phyloP scores from a whole-genome alignment of 2,797 vertebrate species.

The Erethizon dorsatum region DNA sequence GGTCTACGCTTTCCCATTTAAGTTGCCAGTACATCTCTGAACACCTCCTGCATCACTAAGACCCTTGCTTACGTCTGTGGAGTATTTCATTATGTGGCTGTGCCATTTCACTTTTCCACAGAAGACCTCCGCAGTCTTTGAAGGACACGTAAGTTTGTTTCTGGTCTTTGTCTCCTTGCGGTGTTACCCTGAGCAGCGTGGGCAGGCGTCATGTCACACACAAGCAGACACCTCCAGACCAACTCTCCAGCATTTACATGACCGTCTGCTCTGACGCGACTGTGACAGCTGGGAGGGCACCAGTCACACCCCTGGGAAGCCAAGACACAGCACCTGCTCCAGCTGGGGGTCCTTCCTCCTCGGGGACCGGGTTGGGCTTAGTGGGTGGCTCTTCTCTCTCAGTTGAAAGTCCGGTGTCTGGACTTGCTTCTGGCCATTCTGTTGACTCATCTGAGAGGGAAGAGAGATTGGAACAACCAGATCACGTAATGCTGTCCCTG shows the following conservation, averaged over 20 bases:
- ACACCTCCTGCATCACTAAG: neutral
- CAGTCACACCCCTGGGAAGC: neutral
- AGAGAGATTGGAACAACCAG: neutral
- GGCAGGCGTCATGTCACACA: neutral
- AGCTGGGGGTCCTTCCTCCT: conserved; percentile 56
- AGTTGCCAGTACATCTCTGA: neutral
- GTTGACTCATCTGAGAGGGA: conserved; percentile 87
- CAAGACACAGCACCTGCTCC: neutral
- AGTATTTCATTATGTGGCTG: neutral
- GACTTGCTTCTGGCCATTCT: conserved; percentile 88
- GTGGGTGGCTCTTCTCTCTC: conserved; percentile 88
- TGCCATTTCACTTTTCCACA: conserved; percentile 26
- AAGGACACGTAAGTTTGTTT: neutral
- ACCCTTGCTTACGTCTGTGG: neutral
- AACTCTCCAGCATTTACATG: neutral
- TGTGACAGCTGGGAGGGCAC: neutral
- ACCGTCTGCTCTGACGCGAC: neutral
- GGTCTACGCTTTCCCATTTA: neutral
- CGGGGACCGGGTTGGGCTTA: conserved; percentile 81
- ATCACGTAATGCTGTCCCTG: neutral
- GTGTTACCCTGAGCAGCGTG: neutral
- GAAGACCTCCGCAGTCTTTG: neutral
- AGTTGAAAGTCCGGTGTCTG: conserved; percentile 84
- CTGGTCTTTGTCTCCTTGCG: neutral
- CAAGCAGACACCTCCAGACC: neutral